Evolutionary conservation across 2,113 vertebrate genomes (phyloP), one percentile per base, ranked within the genome.

Genomic region (Elgaria multicarinata): DNA sequence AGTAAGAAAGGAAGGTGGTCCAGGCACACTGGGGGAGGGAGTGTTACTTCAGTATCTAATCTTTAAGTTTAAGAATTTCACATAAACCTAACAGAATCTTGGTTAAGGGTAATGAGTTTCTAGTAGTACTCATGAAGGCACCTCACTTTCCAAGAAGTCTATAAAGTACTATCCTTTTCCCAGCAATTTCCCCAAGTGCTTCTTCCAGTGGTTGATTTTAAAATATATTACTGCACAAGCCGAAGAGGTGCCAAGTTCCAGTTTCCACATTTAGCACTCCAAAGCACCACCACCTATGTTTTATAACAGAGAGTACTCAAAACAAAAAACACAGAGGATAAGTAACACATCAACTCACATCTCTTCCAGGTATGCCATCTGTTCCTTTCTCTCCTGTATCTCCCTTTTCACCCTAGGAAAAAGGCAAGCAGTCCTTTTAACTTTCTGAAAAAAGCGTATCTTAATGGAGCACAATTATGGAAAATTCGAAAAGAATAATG

Each of bases 361-460:
- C 82, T 95, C 93, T 90, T 93, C 97, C 97, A 72, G 91, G 95
- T 92, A 87, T 67, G 67, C 97, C 97, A 87, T 94, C 89, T 53
- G 93, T 89, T 92, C 97, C 97, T 77, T 83, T 92, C 88, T 97
- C 96, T 94, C 97, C 97, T 91, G 93, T 95, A 81, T 95, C 95
- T 94, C 98, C 97, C 79, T 97, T 97, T 95, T 97, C 97, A 93
- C 97, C 97, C 97, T 98, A 83, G 90, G 89, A 94, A 93, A 94
- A 91, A 94, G n/a, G 90, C 8, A 72, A 95, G 93, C 55, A 87
- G 87, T 91, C 87, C 82, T 92, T 89, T 94, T 89, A 88, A 76
- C 22, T 90, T 86, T n/a, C 13, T 36, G 22, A 9, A 42, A 26
- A 69, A 66, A 36, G 3, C 50, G 33, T 20, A 89, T 88, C 69